These are phyloP conservation scores for Morpho deidamia DNA, from an alignment of 2,888 invertebrate genomes.

Conservation along the genomic window DNA sequence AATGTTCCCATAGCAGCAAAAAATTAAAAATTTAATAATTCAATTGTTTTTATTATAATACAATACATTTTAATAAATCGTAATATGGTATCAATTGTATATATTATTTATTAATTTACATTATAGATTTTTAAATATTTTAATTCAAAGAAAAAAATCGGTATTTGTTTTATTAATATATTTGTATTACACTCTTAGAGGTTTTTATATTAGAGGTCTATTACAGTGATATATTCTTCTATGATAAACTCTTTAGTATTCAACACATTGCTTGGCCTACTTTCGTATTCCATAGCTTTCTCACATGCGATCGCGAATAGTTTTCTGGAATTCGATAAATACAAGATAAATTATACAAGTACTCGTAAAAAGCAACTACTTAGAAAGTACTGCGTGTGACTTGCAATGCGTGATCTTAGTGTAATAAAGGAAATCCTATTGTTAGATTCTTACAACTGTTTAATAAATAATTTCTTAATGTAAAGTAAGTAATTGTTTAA, in stretches of 20 bases:
- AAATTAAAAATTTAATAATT: too few species aligned
- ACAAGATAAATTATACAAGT: slow-evolving; percentile 4
- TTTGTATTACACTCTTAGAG: too few species aligned
- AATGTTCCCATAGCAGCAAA: too few species aligned
- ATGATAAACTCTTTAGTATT: not conserved
- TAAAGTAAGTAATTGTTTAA: too few species aligned
- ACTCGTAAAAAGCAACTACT: not conserved
- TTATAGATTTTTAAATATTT: too few species aligned
- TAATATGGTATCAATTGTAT: too few species aligned
- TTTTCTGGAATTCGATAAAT: slow-evolving; percentile 8
- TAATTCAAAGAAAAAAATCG: too few species aligned
- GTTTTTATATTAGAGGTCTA: too few species aligned
- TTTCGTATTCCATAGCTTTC: slow-evolving; percentile 9
- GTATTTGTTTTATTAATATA: too few species aligned
- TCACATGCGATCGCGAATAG: slow-evolving; percentile 2
- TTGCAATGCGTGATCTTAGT: slow-evolving; percentile 8
- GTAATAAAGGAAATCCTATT: slow-evolving; percentile 12
- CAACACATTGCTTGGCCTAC: not conserved
- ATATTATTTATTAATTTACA: too few species aligned
- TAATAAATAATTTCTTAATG: not conserved
- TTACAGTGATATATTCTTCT: not conserved
- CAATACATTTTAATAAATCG: too few species aligned
- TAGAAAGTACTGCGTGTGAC: slow-evolving; percentile 3
- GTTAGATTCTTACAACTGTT: slow-evolving; percentile 1
- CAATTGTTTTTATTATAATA: too few species aligned